A percentile compares a stretch with the other conserved stretches of the same genome.
These are phyloP conservation scores for Amblyraja radiata DNA, from an alignment of 2,797 vertebrate species.

Conservation along the genomic window DNA sequence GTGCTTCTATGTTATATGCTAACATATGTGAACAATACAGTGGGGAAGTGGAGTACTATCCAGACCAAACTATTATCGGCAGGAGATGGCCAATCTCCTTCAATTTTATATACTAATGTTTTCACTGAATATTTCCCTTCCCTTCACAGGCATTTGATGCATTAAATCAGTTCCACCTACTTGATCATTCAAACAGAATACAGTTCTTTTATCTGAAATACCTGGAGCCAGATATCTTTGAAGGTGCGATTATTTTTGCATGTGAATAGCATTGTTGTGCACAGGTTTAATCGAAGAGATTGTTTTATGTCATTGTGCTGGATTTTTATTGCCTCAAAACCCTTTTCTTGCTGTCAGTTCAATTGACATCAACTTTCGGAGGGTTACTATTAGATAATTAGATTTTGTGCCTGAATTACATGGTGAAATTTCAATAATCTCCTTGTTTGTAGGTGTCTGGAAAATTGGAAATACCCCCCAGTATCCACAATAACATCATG, in stretches of 20 bases:
- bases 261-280: not conserved
- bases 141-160: constrained; percentile 52
- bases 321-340: not conserved
- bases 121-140: not conserved
- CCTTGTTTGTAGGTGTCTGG: not conserved
- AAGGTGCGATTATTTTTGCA: constrained; percentile 11
- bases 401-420: not conserved
- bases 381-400: not conserved
- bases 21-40: not conserved
- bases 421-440: too few relatives aligned
- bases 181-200: constrained; percentile 51
- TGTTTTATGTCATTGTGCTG: not conserved
- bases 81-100: not conserved
- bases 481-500: not conserved
- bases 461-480: not conserved
- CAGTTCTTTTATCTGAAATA: constrained; percentile 59
- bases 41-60: not conserved
- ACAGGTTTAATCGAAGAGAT: not conserved
- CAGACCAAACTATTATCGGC: not conserved
- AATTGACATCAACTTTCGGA: not conserved
- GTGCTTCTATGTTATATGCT: not conserved
- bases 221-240: constrained; percentile 47
- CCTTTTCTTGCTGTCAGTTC: too few relatives aligned
- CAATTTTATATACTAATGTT: not conserved
- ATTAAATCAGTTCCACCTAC: constrained; percentile 55